phyloP scores from a whole-genome alignment of 2,888 invertebrate genomes.

The Lypha dubia region DNA sequence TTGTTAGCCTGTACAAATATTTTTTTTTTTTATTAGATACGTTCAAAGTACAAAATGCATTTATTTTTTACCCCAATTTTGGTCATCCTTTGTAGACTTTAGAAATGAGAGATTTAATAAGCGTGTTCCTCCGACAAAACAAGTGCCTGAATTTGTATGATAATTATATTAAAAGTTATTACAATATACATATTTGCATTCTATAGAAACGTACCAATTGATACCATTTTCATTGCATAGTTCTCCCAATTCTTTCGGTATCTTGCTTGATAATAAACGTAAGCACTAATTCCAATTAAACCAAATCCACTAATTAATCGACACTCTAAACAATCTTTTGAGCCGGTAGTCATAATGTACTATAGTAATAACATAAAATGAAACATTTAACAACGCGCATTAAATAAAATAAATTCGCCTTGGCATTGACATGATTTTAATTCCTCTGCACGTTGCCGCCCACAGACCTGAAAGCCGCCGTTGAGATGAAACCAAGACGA shows the following conservation, averaged over 20 bases:
- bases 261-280: slow-evolving; percentile 85
- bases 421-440: too few species aligned
- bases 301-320: slow-evolving; percentile 86
- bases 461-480: too few species aligned
- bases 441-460: too few species aligned
- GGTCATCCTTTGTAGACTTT: slow-evolving; percentile 71
- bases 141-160: slow-evolving; percentile 83
- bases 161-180: background rate
- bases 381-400: too few species aligned
- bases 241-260: slow-evolving; percentile 80
- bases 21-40: background rate
- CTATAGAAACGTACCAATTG: slow-evolving; percentile 74
- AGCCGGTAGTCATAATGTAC: slow-evolving; percentile 34
- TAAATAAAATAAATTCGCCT: too few species aligned
- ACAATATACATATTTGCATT: background rate
- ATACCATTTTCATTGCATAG: slow-evolving; percentile 76
- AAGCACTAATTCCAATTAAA: slow-evolving; percentile 86
- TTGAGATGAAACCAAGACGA: too few species aligned
- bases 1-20: background rate
- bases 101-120: slow-evolving; percentile 83
- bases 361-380: too few species aligned
- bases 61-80: background rate
- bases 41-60: background rate
- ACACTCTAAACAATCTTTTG: slow-evolving; percentile 85
- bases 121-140: slow-evolving; percentile 86